Evolutionary conservation across 2,797 vertebrate genomes (phyloP).

Genomic region (Chrysocyon brachyurus): DNA sequence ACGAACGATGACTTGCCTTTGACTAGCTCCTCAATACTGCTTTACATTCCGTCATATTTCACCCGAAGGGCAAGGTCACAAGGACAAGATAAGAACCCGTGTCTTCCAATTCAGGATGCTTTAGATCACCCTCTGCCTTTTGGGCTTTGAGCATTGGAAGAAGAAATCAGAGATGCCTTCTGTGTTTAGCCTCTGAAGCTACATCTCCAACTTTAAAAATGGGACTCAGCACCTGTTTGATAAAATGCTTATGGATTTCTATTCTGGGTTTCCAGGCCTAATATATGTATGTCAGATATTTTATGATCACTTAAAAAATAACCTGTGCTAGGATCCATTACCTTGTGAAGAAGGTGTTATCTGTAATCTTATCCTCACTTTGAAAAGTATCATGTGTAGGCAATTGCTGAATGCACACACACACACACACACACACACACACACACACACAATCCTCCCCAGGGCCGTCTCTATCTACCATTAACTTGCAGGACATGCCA

Average conservation of each 20-base stretch:
- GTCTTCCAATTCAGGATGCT: neutral
- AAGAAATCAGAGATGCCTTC: neutral
- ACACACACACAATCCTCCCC: too few relatives aligned
- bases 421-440: too few relatives aligned
- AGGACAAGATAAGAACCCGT: neutral
- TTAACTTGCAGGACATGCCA: conserved; percentile 35
- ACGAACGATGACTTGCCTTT: neutral
- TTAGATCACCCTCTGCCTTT: neutral
- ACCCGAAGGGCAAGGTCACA: neutral
- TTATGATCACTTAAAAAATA: conserved; percentile 61
- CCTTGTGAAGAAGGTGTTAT: conserved; percentile 60
- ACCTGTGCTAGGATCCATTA: conserved; percentile 17
- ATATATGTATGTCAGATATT: conserved; percentile 32
- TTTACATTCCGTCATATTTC: neutral
- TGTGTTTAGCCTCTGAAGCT: neutral
- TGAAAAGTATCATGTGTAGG: conserved; percentile 13
- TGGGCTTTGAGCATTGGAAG: neutral
- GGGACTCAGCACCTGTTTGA: conserved; percentile 2
- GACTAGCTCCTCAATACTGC: neutral
- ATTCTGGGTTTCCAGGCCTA: conserved; percentile 55
- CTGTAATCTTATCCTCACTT: conserved; percentile 67
- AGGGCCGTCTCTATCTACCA: neutral
- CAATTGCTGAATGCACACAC: neutral
- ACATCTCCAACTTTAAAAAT: conserved; percentile 35
- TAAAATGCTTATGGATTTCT: neutral